Conservation (phyloP, 2,113 vertebrate genomes). For the Colistium nudipinnis region DNA sequence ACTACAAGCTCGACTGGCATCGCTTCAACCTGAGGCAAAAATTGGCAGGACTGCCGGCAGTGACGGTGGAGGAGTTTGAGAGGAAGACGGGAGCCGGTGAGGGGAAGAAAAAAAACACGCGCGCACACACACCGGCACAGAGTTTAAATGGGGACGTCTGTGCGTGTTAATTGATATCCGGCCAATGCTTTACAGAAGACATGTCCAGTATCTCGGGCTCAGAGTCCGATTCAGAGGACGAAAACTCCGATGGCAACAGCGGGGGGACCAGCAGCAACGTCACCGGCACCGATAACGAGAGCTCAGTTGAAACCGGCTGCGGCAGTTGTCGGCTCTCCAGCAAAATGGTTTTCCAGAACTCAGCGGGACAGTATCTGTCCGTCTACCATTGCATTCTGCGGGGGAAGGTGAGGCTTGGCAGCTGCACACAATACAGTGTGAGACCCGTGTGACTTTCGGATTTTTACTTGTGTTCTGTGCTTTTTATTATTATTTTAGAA, state of each 20-base stretch:
- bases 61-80: slow-evolving; percentile 90
- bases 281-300: slow-evolving; percentile 13
- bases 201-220: slow-evolving; percentile 97
- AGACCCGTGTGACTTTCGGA: not conserved
- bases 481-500: slow-evolving; percentile 42
- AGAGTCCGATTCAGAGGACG: slow-evolving; percentile 85
- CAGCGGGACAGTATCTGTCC: slow-evolving; percentile 84
- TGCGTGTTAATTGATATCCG: not conserved
- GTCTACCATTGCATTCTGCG: slow-evolving; percentile 86
- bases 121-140: not conserved
- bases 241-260: slow-evolving; percentile 62
- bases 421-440: not conserved
- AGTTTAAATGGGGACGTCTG: not conserved
- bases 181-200: slow-evolving; percentile 82
- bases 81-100: slow-evolving; percentile 83
- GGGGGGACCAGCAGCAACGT: slow-evolving; percentile 41
- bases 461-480: not conserved
- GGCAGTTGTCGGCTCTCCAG: slow-evolving; percentile 58
- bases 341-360: slow-evolving; percentile 86
- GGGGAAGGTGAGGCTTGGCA: slow-evolving; percentile 78
- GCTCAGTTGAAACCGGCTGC: slow-evolving; percentile 28
- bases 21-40: slow-evolving; percentile 94
- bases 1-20: slow-evolving; percentile 97
- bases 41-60: slow-evolving; percentile 72
- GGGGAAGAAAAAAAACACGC: slow-evolving; percentile 7